Evolutionary conservation across 2,797 vertebrate species (phyloP).

Genomic region (Lacerta agilis): DNA sequence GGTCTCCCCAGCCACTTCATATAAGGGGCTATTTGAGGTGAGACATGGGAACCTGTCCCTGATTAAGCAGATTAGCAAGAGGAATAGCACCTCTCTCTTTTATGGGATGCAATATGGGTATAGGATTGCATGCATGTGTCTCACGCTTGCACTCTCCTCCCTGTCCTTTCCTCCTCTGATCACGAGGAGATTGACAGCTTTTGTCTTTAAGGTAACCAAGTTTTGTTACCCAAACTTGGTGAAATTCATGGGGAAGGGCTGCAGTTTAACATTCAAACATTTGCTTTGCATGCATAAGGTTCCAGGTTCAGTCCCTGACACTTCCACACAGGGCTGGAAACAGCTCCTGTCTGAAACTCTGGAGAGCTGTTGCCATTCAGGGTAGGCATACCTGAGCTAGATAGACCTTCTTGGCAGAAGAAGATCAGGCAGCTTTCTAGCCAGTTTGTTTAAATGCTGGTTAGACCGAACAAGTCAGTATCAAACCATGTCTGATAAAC

Average conservation of each 20-base stretch:
- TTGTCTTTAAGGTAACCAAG: neutral
- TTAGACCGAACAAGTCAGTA: neutral
- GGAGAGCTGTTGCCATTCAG: neutral
- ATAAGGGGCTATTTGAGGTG: neutral
- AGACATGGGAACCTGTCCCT: neutral
- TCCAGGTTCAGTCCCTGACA: neutral
- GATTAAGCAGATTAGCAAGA: neutral
- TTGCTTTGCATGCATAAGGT: neutral
- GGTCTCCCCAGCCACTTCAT: too few species aligned
- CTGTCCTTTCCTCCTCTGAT: neutral
- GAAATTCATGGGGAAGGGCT: neutral
- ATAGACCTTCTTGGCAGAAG: neutral
- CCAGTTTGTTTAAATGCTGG: neutral
- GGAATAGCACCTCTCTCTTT: neutral
- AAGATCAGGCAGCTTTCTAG: neutral
- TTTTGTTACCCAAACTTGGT: neutral
- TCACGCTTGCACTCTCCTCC: neutral
- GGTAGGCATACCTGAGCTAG: neutral
- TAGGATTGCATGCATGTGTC: neutral
- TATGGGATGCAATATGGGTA: neutral
- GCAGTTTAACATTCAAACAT: neutral
- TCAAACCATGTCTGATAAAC: neutral
- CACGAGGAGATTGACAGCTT: neutral
- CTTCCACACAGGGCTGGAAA: neutral
- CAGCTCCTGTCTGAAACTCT: neutral